Evolutionary conservation across 2,113 vertebrate species (phyloP).

Genomic region (Abramis brama): DNA sequence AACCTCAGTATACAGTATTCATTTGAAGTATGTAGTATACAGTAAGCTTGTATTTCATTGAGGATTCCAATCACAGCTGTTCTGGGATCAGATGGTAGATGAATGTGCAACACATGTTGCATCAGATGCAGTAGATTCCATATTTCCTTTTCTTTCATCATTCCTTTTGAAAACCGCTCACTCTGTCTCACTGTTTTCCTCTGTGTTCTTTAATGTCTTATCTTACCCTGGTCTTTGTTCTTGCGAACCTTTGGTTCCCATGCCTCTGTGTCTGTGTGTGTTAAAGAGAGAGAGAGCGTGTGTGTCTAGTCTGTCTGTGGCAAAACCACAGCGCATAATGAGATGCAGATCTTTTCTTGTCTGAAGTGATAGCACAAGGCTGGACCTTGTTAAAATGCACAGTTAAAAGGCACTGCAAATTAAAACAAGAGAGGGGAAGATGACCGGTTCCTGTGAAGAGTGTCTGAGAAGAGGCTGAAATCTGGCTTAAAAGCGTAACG

Average conservation of each 20-base stretch:
- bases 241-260: conserved; percentile 37
- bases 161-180: not conserved
- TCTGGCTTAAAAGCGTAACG: not conserved
- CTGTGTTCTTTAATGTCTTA: conserved; percentile 43
- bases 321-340: conserved; percentile 24
- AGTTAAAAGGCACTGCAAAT: not conserved
- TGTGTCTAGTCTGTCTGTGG: conserved; percentile 16
- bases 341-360: conserved; percentile 49
- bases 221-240: conserved; percentile 39
- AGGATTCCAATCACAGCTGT: not conserved
- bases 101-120: conserved; percentile 19
- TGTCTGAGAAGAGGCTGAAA: not conserved
- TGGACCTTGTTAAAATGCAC: not conserved
- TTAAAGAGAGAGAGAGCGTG: not conserved
- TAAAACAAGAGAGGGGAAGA: not conserved
- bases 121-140: not conserved
- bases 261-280: conserved; percentile 19
- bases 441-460: not conserved
- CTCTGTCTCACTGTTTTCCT: conserved; percentile 28
- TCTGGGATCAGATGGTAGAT: not conserved
- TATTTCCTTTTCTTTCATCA: conserved; percentile 24
- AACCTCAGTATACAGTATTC: not conserved
- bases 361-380: not conserved
- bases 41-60: not conserved
- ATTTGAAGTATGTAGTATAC: not conserved